These are phyloP conservation scores for Drosophila longiperda DNA, from an alignment of 2,888 invertebrate genomes.

Conservation along the genomic window DNA sequence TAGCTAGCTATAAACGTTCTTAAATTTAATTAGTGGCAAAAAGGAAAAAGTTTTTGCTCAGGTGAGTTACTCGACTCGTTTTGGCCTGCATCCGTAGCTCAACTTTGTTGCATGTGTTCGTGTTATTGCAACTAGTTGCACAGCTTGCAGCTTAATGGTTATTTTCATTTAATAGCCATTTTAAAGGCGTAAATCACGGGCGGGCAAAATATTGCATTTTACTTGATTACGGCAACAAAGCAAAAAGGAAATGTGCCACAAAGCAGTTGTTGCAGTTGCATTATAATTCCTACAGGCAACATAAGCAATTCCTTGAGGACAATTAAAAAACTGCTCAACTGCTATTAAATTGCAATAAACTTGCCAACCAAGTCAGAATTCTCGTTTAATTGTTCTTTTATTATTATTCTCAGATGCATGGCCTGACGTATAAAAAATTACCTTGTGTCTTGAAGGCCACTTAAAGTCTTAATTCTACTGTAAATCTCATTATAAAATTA, in stretches of 20 bases:
- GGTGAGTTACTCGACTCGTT: constrained; percentile 24
- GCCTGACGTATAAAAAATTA: background rate
- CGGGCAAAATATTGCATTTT: constrained; percentile 52
- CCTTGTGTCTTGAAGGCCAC: background rate
- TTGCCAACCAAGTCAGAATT: background rate
- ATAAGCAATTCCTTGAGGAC: constrained; percentile 2
- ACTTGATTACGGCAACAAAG: constrained; percentile 52
- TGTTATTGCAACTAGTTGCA: constrained; percentile 65
- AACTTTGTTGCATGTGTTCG: constrained; percentile 47
- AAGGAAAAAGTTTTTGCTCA: constrained; percentile 29
- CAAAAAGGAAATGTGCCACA: constrained; percentile 26
- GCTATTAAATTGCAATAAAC: constrained; percentile 1
- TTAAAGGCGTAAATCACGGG: constrained; percentile 67
- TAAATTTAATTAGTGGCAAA: constrained; percentile 69
- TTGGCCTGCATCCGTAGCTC: background rate
- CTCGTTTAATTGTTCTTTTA: background rate
- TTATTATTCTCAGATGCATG: background rate
- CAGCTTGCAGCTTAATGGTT: constrained; percentile 48
- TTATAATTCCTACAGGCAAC: constrained; percentile 32
- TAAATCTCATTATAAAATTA: background rate
- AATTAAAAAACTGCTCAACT: background rate
- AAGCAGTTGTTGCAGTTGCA: constrained; percentile 18
- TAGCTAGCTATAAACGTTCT: constrained; percentile 41
- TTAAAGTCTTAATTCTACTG: background rate
- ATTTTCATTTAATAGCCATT: constrained; percentile 55